These are phyloP conservation scores for Hololepta plana DNA, from an alignment of 2,888 invertebrate genomes.

Conservation along the genomic window DNA sequence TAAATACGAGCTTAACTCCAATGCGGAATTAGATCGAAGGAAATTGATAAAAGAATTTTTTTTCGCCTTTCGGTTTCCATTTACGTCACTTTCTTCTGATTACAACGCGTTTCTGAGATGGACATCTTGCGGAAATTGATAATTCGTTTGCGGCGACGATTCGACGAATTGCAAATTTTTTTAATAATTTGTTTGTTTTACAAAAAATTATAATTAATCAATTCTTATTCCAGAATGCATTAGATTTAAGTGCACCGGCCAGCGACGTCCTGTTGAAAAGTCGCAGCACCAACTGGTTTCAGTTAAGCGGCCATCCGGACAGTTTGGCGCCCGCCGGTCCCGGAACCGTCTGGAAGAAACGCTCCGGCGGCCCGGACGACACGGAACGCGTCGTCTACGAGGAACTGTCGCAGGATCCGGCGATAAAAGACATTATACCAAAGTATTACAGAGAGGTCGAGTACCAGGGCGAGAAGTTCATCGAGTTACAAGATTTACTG, in stretches of 20 bases:
- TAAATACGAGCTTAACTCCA: too few relatives aligned
- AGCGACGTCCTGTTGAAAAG: slow-evolving; percentile 69
- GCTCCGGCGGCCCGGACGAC: slow-evolving; percentile 48
- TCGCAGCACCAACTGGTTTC: slow-evolving; percentile 61
- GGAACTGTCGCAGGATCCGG: slow-evolving; percentile 54
- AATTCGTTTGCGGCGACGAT: too few relatives aligned
- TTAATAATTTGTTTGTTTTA: too few relatives aligned
- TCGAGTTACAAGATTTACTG: slow-evolving; percentile 87
- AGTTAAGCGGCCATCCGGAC: slow-evolving; percentile 83
- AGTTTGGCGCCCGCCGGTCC: slow-evolving; percentile 85
- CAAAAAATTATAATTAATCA: too few relatives aligned
- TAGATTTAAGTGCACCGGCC: slow-evolving; percentile 80
- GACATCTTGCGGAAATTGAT: too few relatives aligned
- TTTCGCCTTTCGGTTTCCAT: too few relatives aligned
- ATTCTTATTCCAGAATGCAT: slow-evolving; percentile 57
- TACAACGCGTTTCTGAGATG: too few relatives aligned
- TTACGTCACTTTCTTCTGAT: too few relatives aligned
- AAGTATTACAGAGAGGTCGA: slow-evolving; percentile 69
- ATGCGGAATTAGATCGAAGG: too few relatives aligned
- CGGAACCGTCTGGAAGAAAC: slow-evolving; percentile 86
- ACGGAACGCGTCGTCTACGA: slow-evolving; percentile 66
- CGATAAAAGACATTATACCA: slow-evolving; percentile 57
- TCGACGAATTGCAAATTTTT: too few relatives aligned
- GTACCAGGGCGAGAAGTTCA: slow-evolving; percentile 65
- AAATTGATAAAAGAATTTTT: too few relatives aligned